These are phyloP conservation scores for Ophioninae sp. DNA, from an alignment of 2,888 invertebrate genomes.

Conservation along the genomic window DNA sequence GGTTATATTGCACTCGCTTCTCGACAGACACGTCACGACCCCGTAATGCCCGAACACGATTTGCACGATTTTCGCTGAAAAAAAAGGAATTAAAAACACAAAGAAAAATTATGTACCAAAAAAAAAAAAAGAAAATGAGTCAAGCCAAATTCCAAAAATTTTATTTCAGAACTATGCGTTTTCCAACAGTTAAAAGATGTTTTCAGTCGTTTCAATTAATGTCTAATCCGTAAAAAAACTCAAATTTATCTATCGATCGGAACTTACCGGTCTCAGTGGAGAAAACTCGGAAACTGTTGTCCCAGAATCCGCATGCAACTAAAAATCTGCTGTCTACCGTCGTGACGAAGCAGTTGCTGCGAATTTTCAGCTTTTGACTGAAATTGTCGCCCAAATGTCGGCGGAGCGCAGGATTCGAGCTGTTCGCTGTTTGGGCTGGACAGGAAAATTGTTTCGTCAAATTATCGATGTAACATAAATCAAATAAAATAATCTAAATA, in stretches of 20 bases:
- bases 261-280: conserved; percentile 95
- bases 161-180: no score
- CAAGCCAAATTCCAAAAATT: no score
- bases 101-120: background rate
- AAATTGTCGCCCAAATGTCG: conserved; percentile 98
- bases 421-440: conserved; percentile 88
- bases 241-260: background rate
- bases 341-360: conserved; percentile 97
- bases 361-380: conserved; percentile 96
- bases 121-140: no score
- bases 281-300: conserved; percentile 99
- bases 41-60: conserved; percentile 99
- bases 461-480: conserved; percentile 1
- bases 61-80: conserved; percentile 96
- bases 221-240: background rate
- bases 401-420: conserved; percentile 88
- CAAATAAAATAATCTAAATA: background rate
- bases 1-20: conserved; percentile 99
- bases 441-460: conserved; percentile 59
- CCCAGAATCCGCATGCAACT: conserved; percentile 99
- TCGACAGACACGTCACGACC: conserved; percentile 97
- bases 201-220: background rate
- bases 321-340: conserved; percentile 98
- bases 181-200: no score
- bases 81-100: background rate